Percentiles rank a stretch among this genome's conserved stretches.
Conservation (phyloP, 2,797 vertebrate species). For the Tragopan temminckii region DNA sequence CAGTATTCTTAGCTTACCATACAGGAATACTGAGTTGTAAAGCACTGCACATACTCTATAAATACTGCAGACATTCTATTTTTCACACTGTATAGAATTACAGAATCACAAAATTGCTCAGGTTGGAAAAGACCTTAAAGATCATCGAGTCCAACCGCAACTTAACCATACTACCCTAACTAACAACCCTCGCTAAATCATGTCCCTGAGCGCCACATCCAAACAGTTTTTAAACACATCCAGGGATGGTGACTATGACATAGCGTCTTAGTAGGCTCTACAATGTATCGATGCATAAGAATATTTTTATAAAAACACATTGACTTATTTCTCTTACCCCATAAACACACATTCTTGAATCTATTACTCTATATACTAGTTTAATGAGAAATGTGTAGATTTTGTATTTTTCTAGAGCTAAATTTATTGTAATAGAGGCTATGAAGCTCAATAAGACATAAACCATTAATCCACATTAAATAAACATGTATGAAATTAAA, state of each 20-base stretch:
- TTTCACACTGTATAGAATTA: not conserved
- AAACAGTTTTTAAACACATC: no score
- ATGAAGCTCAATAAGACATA: conserved; percentile 1
- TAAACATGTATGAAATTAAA: conserved; percentile 41
- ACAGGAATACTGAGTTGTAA: not conserved
- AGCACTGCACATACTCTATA: not conserved
- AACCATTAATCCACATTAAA: conserved; percentile 56
- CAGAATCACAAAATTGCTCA: no score
- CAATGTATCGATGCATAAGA: not conserved
- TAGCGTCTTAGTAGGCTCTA: not conserved
- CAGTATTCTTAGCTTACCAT: not conserved
- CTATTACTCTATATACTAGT: not conserved
- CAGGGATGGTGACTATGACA: no score
- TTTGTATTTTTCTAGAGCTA: conserved; percentile 1
- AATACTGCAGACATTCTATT: not conserved
- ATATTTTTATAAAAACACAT: not conserved
- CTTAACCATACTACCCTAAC: no score
- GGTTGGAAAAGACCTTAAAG: no score
- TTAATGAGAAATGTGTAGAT: not conserved
- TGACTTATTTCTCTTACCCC: not conserved
- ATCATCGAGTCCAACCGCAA: no score
- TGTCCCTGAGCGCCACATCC: no score
- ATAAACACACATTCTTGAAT: not conserved
- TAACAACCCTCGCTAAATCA: no score
- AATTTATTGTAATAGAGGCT: conserved; percentile 33